Percentiles rank a stretch among this genome's conserved stretches.
phyloP scores from a whole-genome alignment of 2,113 vertebrate genomes.

The Morone saxatilis region DNA sequence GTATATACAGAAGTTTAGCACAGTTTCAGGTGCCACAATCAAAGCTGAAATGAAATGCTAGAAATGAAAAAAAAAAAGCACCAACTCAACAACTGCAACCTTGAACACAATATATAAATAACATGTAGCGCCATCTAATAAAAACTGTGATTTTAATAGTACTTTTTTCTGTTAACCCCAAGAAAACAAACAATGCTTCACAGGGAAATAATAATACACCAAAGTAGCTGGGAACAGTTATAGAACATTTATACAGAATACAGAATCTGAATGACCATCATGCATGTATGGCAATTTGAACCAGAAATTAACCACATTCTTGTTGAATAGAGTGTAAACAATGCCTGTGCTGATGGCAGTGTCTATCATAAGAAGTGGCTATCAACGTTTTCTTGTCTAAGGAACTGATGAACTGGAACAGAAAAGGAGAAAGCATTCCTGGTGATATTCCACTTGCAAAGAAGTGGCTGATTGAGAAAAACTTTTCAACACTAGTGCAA shows the following conservation, averaged over 20 bases:
- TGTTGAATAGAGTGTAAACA: background rate
- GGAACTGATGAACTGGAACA: background rate
- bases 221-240: too few species aligned
- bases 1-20: conserved; percentile 2
- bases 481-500: background rate
- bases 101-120: conserved; percentile 7
- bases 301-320: background rate
- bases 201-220: background rate
- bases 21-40: background rate
- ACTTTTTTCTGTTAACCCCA: background rate
- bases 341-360: background rate
- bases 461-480: background rate
- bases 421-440: background rate
- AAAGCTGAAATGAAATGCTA: background rate
- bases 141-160: background rate
- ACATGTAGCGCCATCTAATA: background rate
- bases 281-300: too few species aligned
- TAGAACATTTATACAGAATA: too few species aligned
- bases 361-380: background rate
- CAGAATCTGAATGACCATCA: background rate
- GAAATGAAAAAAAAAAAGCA: background rate
- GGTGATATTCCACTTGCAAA: background rate
- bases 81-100: background rate
- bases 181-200: background rate
- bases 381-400: background rate